phyloP scores from a whole-genome alignment of 2,888 invertebrate species.

The Hemicrepidius hirtus region DNA sequence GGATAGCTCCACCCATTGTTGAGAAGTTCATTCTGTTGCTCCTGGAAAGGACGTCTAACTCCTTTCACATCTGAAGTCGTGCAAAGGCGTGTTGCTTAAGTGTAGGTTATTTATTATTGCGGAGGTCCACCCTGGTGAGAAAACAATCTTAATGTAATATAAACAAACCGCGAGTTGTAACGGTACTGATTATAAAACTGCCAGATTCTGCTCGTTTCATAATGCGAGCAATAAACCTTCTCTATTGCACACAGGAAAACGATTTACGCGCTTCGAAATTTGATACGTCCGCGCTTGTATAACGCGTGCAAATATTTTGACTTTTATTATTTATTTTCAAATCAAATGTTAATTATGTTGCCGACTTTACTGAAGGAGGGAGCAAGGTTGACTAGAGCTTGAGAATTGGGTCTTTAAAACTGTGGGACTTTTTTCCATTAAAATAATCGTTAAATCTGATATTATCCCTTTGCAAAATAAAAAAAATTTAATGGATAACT shows the following conservation, averaged over 20 bases:
- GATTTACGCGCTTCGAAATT: background rate
- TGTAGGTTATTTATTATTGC: constrained; percentile 50
- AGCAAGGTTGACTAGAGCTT: background rate
- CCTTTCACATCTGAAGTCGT: constrained; percentile 55
- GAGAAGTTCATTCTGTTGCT: constrained; percentile 43
- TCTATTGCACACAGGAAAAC: constrained; percentile 10
- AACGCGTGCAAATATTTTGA: background rate
- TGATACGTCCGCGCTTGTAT: background rate
- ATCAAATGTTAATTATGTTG: constrained; percentile 8
- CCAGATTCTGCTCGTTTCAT: constrained; percentile 36
- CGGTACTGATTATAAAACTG: constrained; percentile 36
- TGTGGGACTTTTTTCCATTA: constrained; percentile 4
- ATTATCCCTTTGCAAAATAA: background rate
- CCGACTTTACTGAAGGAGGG: background rate
- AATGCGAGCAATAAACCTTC: constrained; percentile 28
- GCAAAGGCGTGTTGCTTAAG: constrained; percentile 55
- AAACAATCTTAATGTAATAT: constrained; percentile 45
- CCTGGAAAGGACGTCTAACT: constrained; percentile 49
- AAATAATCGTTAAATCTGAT: background rate
- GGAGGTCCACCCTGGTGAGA: constrained; percentile 51
- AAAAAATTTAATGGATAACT: background rate
- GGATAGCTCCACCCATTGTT: constrained; percentile 48
- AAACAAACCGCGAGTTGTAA: constrained; percentile 43
- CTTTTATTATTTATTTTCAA: constrained; percentile 14
- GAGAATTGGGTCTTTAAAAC: background rate